Base-by-base conservation (phyloP, 1,140 invertebrate genomes). In the Oryzaephilus surinamensis region DNA sequence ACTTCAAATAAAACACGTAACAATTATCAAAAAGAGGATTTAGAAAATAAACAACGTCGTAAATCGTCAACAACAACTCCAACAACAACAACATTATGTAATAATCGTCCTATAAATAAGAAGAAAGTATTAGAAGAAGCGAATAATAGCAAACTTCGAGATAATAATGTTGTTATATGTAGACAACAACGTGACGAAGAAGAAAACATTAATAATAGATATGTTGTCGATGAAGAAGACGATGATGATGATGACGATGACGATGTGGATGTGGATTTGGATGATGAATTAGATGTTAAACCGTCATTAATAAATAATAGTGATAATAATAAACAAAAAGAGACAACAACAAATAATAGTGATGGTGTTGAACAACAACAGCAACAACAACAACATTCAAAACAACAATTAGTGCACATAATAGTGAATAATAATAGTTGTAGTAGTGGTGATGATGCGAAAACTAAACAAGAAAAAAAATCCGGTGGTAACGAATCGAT, bases 51-150 rank as follows among this genome's bases (percentile, higher is more conserved):
- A 33, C 50, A 57, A 41, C 33, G 36, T 37, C 14, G 42, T n/a
- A 13, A 39, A 33, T 4, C 46, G 44, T 6, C n/a, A 59, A 53
- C 27, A 54, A 41, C 32, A 54, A 54, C 37, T 35, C 38, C 27
- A 34, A 43, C 30, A 51, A 51, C 35, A n/a, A n/a, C n/a, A n/a
- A n/a, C n/a, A n/a, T n/a, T n/a, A n/a, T 27, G 43, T 19, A 34
- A 40, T 10, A 46, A 49, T 17, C 39, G 47, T 16, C 44, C 37
- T 8, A 19, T 37, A 12, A 49, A 44, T 16, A 65, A 61, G 44
- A 62, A 64, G 48, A 62, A 60, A 50, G 55, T 63, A 11, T 40
- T 63, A 28, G 61, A 63, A 32, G 63, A 62, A 35, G 54, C 57
- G 10, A 62, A 58, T 41, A 62, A 59, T 45, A 60, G 58, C 36